Evolutionary conservation across 2,113 vertebrate genomes (phyloP), one percentile per base, ranked within the genome.

Genomic region (Galeopterus variegatus): DNA sequence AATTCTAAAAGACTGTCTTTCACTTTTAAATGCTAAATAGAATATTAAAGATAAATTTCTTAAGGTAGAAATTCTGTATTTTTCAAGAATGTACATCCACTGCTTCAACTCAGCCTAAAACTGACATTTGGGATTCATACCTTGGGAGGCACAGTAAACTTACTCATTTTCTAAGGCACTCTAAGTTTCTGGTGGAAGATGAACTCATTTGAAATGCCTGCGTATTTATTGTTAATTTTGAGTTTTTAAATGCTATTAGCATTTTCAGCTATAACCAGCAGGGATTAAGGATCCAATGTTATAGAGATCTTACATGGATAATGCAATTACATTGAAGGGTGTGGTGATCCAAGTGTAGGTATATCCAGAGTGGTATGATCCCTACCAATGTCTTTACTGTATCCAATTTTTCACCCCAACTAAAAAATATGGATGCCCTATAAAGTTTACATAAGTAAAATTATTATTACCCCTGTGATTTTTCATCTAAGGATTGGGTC

Each of bases 1-100:
- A 91, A 94, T 83, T 82, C 48, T 82, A 69, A 96, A 92, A 95
- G 28, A 67, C 13, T 91, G 10, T 81, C 1, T 93, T 95, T 81
- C 91, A 81, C 73, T 73, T 83, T 94, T 62, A 88, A 93, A 89
- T 94, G 65, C 41, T 87, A 79, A 96, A 72, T 33, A 75, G 13
- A 83, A 62, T 72, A 92, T 76, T 88, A 54, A 72, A 88, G 89
- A 65, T 77, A 9, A 56, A 82, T 52, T 58, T 80, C n/a, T 54
- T 96, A 69, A 81, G 21, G 50, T 31, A 90, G 86, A 87, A 87
- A n/a, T 84, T 93, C n/a, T 84, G 21, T n/a, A 52, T 56, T 89
- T 82, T 91, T 41, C 18, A 76, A 70, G n/a, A 87, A 60, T 56
- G 4, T 33, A 36, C 21, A 88, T 90, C 84, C 14, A 86, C 10